Evolutionary conservation across 1,140 invertebrate species (phyloP).

Genomic region (Drosophila biarmipes): DNA sequence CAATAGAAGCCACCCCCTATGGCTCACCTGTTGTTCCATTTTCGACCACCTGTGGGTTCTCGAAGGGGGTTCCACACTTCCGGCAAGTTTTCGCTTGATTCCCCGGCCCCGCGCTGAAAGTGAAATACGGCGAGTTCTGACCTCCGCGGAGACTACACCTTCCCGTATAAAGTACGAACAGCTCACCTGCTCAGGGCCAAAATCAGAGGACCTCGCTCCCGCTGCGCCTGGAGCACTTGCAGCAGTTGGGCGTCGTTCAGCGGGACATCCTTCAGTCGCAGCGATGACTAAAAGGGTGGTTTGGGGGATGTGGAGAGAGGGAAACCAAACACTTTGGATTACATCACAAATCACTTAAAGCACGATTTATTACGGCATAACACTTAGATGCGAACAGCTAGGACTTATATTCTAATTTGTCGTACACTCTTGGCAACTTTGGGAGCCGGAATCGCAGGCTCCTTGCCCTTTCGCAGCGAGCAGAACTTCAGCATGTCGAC

Average conservation of each 20-base stretch:
- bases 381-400: conserved; percentile 41
- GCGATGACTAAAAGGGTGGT: conserved; percentile 42
- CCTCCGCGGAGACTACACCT: neutral
- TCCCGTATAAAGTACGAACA: neutral
- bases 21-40: conserved; percentile 53
- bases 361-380: conserved; percentile 62
- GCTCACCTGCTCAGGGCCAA: conserved; percentile 77
- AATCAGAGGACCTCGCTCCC: conserved; percentile 68
- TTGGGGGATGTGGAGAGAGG: neutral
- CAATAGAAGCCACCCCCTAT: neutral
- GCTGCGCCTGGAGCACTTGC: conserved; percentile 63
- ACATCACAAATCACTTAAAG: conserved; percentile 64
- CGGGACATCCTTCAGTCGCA: conserved; percentile 67
- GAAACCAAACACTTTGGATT: conserved; percentile 26
- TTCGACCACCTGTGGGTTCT: conserved; percentile 27
- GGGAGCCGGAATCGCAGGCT: conserved; percentile 23
- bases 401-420: conserved; percentile 47
- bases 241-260: conserved; percentile 69
- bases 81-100: conserved; percentile 31
- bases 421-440: conserved; percentile 76
- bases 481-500: conserved; percentile 71
- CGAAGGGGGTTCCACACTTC: conserved; percentile 68
- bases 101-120: conserved; percentile 33
- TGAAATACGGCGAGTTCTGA: conserved; percentile 2
- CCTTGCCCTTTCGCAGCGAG: conserved; percentile 56